Evolutionary conservation across 2,113 vertebrate genomes (phyloP), one percentile per base, ranked within the genome.

Genomic region (Mus pahari): DNA sequence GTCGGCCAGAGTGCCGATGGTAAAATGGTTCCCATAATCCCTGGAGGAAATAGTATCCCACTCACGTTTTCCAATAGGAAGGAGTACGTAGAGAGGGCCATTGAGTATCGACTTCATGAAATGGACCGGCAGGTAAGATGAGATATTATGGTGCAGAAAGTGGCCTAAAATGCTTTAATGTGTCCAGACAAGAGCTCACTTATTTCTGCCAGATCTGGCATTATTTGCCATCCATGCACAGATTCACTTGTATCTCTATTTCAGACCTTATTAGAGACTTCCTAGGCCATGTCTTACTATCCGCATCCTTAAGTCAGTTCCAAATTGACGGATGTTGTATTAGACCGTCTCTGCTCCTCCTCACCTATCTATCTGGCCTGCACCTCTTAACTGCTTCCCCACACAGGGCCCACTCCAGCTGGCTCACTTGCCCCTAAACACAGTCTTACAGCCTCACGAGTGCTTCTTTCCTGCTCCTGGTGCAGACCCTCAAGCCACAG

Each of bases 21-120:
- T 55, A 99, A 99, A 97, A 99, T 99, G 99, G 99, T 99, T 97
- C 99, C 99, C 97, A 99, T 99, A 98, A 99, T 99, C 81, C 99
- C 99, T 83, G 99, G 99, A 96, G 99, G 99, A 96, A 99, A 99
- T 97, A 99, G 99, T 95, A 99, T 99, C 97, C 99, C 99, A 64
- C 98, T 99, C 96, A 99, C 99, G 48, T 99, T 99, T 98, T 99
- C 99, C 96, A 99, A 99, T 93, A 98, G 99, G 95, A 99, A 99
- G 97, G 99, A 99, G 53, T 99, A 99, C 42, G 99, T 99, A 95
- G 99, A 99, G 77, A 98, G 99, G 77, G 99, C 99, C 96, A 99
- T 99, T 81, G 99, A 99, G 79, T 99, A 99, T 96, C 98, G 99
- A 89, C 98, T 99, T 79, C 99, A 99, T 93, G 99, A 99, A 96